Base-by-base conservation (phyloP, 2,797 vertebrate species). In the Acrocephalus scirpaceus region DNA sequence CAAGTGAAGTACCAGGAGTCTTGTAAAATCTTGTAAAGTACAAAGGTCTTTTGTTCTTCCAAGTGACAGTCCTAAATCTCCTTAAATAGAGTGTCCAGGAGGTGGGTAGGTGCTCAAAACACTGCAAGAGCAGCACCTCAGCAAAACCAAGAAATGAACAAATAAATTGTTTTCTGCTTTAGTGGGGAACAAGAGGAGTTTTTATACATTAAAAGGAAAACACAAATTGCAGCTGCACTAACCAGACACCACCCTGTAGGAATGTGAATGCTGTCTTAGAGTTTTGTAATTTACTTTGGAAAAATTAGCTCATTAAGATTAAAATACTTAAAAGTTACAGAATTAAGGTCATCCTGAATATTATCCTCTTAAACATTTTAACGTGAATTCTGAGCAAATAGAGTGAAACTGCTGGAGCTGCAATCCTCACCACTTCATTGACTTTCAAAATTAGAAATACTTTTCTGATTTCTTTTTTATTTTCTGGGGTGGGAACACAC, bases 301-400 rank as follows among this genome's bases (percentile, higher is more conserved):
- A 96, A 97, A 96, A 95, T 45, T 69, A 95, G 91, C 58, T 96
- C 82, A 92, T 91, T 96, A 94, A 91, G 82, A 92, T 79, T 71
- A 95, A 38, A 70, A 93, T 95, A 88, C 62, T 67, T 83, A 74
- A 26, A 94, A 77, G 42, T 83, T 90, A 75, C n/a, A 92, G 84
- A 95, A 11, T 25, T 78, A 96, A 94, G 64, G 71, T 91, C 47
- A 65, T 92, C 36, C 64, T 89, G 57, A 91, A 61, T 73, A 94
- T 94, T 88, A 93, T 30, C 36, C 42, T 81, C 95, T 96, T 94
- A 90, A 64, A 91, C 42, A 64, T 72, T 88, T 71, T 85, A 92
- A 95, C 66, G 34, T 29, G 54, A 73, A 66, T 61, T 65, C 73
- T 88, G 73, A 97, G 50, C 30, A 90, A 78, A 87, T 61, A 76